Conservation (phyloP, 2,113 vertebrate genomes). For the Muscicapa adusta region DNA sequence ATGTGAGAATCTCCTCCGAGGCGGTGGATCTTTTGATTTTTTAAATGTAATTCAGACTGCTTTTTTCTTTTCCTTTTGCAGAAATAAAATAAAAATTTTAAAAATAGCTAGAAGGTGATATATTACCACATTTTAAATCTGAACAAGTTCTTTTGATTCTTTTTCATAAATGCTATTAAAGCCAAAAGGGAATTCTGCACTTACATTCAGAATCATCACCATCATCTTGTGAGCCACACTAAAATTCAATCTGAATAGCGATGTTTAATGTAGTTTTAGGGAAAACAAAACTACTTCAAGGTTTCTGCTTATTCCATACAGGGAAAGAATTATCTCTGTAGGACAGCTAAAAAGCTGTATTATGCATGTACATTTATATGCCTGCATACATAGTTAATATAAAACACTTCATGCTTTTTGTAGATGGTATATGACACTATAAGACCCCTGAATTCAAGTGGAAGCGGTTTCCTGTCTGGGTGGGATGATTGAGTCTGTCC, state of each 20-base stretch:
- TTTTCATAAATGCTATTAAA: not conserved
- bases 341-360: not conserved
- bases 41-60: not conserved
- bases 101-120: constrained; percentile 18
- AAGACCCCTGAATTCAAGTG: not conserved
- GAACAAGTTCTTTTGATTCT: not conserved
- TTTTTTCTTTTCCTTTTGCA: not conserved
- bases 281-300: not conserved
- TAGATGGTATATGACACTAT: not conserved
- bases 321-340: not conserved
- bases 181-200: not conserved
- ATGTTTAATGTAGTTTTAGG: not conserved
- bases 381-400: not conserved
- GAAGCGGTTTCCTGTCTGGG: not conserved
- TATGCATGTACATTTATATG: not conserved
- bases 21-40: not conserved
- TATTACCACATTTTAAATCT: not conserved
- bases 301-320: not conserved
- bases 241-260: not conserved
- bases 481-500: rapidly evolving
- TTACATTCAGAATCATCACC: not conserved
- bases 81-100: not conserved
- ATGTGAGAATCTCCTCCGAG: not conserved
- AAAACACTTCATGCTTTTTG: not conserved
- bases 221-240: not conserved